A percentile compares a stretch with the other conserved stretches of the same genome.
phyloP scores from a whole-genome alignment of 2,888 invertebrate genomes.

The Pseudococcus viburni region DNA sequence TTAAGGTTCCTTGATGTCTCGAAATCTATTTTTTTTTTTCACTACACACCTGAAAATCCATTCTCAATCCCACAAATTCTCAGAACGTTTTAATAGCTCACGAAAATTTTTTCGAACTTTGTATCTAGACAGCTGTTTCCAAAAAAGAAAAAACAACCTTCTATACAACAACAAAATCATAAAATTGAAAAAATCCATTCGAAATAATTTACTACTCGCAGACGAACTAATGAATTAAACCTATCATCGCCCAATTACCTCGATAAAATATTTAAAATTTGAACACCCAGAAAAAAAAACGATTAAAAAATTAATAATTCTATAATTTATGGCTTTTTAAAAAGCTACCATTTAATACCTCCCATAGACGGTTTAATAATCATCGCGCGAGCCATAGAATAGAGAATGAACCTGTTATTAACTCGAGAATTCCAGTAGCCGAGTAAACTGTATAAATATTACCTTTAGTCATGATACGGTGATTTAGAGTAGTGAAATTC shows the following conservation, averaged over 20 bases:
- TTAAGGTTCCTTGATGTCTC: no score
- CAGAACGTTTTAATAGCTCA: no score
- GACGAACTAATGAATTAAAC: not conserved
- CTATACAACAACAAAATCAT: not conserved
- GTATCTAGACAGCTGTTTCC: not conserved
- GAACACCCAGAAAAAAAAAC: not conserved
- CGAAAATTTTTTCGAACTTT: no score
- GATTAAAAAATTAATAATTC: not conserved
- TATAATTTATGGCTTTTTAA: not conserved
- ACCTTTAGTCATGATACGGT: slow-evolving; percentile 38
- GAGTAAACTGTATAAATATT: slow-evolving; percentile 11
- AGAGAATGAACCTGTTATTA: not conserved
- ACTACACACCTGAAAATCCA: no score
- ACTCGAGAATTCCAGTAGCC: slow-evolving; percentile 8
- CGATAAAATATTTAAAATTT: not conserved
- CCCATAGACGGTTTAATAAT: slow-evolving; percentile 8
- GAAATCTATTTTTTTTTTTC: no score
- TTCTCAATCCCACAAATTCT: no score
- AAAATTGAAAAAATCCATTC: not conserved
- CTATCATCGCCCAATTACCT: not conserved
- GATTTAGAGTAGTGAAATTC: slow-evolving; percentile 30
- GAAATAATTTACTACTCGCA: not conserved
- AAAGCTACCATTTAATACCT: slow-evolving; percentile 1
- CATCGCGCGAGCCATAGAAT: not conserved
- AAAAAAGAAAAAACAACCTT: not conserved